A percentile compares a stretch with the other conserved stretches of the same genome.
phyloP scores from a whole-genome alignment of 1,140 invertebrate species.

The Calliphora vicina region DNA sequence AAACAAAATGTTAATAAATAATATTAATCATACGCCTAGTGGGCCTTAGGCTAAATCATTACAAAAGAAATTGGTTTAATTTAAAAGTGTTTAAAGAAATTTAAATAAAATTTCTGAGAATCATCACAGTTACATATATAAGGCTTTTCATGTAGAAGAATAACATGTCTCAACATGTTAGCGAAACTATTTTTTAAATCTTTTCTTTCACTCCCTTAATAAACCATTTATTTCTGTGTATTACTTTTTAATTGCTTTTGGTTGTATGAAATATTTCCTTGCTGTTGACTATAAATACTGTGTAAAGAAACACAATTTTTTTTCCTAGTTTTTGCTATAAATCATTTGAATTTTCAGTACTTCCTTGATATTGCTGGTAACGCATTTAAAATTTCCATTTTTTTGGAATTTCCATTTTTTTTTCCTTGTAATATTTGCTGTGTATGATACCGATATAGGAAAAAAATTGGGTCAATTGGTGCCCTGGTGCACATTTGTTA shows the following conservation, averaged over 20 bases:
- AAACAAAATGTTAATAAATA: neutral
- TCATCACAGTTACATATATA: neutral
- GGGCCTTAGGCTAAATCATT: neutral
- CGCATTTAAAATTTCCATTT: neutral
- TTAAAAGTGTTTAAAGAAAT: too few species aligned
- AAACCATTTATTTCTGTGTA: neutral
- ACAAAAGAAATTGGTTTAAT: neutral
- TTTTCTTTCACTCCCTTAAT: neutral
- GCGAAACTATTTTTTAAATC: too few species aligned
- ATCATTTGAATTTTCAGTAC: neutral
- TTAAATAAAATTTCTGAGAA: neutral
- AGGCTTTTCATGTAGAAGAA: neutral
- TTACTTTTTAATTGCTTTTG: neutral
- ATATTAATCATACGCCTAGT: neutral
- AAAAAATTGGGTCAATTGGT: slow-evolving; percentile 5
- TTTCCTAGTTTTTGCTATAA: neutral
- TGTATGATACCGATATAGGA: too few species aligned
- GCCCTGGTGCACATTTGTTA: slow-evolving; percentile 8
- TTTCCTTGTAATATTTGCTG: neutral
- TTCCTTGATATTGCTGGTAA: neutral
- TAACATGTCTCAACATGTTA: too few species aligned
- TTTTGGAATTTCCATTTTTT: neutral
- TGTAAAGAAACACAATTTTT: neutral
- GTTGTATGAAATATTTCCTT: neutral
- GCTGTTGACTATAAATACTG: neutral